Conservation (phyloP, 1,140 invertebrate genomes). For the Musca domestica region DNA sequence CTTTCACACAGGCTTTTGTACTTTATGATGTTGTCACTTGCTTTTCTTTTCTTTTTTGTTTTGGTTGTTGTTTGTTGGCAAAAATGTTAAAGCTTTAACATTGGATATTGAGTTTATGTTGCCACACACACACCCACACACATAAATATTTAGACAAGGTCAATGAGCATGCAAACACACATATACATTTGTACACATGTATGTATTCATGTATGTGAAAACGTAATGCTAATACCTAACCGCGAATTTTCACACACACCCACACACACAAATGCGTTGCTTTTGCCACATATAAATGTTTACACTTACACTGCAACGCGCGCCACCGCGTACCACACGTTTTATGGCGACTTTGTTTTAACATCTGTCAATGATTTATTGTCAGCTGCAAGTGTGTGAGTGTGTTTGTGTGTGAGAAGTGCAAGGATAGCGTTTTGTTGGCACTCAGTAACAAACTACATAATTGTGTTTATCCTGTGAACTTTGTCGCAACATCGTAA, state of each 20-base stretch:
- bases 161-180: not conserved
- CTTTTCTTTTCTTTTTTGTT: too few relatives aligned
- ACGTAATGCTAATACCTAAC: not conserved
- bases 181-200: not conserved
- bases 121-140: not conserved
- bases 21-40: too few relatives aligned
- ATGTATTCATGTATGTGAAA: too few relatives aligned
- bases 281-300: not conserved
- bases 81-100: slow-evolving; percentile 6
- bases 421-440: not conserved
- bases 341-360: not conserved
- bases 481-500: too few relatives aligned
- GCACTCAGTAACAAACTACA: slow-evolving; percentile 5
- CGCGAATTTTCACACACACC: not conserved
- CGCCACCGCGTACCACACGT: not conserved
- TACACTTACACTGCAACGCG: not conserved
- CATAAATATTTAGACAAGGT: slow-evolving; percentile 16
- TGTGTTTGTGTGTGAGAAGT: too few relatives aligned
- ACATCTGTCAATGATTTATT: slow-evolving; percentile 20
- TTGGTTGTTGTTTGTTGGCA: too few relatives aligned
- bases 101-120: slow-evolving; percentile 11
- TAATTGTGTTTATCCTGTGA: too few relatives aligned
- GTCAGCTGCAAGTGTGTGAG: not conserved
- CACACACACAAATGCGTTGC: not conserved
- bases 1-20: too few relatives aligned